Base-by-base conservation (phyloP, 2,113 vertebrate genomes). In the Eonycteris spelaea region DNA sequence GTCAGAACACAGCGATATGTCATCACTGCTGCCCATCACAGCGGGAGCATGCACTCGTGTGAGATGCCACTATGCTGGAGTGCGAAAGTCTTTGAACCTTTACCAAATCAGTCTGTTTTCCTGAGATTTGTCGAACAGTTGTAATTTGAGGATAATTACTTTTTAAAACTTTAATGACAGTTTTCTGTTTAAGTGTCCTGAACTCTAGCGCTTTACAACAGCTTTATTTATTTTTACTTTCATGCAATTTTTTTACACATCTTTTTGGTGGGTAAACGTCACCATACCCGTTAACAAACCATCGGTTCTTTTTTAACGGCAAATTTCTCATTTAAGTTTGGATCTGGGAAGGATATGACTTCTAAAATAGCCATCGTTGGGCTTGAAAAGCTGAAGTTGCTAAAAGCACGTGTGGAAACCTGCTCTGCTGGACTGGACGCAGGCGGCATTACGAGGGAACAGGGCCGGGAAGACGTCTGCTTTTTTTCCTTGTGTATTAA, bases 191-290 rank as follows among this genome's bases (percentile, higher is more conserved):
- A 75, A 97, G 97, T 97, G 98, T 98, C 97, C 98, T 94, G 97
- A 98, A 98, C 98, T 28, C 35, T 97, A 74, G 83, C 96, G 98
- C 98, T 98, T 84, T 71, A 97, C 96, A 97, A 97, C 97, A 97
- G 97, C 98, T 98, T 98, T 98, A 98, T 99, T 99, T 99, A 99
- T 98, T 99, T 98, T 98, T 98, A 98, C 97, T 97, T 98, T 97
- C 97, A 83, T 98, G 97, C 97, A 88, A 88, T 98, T 98, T 98
- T 98, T 43, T 61, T 61, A 98, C 98, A 97, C 98, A 97, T 98
- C 98, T 97, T 92, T 92, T 97, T 96, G 98, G 98, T 98, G 98
- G 97, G 97, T 94, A 95, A 93, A 97, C 95, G 94, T 98, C 98
- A 98, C 98, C 97, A 61, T 95, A 95, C 98, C 98, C 97, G 97